phyloP scores from a whole-genome alignment of 2,113 vertebrate species.

The Sitta europaea region DNA sequence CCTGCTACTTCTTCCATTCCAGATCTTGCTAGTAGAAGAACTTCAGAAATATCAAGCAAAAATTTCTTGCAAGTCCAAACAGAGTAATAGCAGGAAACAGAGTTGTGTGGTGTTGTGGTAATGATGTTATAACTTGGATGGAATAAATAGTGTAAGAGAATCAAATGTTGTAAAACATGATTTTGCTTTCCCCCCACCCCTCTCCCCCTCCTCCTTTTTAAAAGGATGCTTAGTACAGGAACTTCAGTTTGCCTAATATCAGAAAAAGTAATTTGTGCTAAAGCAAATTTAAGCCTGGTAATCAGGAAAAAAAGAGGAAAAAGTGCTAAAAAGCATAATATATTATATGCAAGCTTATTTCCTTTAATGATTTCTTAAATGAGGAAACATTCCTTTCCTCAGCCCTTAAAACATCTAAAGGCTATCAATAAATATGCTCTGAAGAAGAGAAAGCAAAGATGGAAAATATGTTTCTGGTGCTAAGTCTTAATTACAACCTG shows the following conservation, averaged over 20 bases:
- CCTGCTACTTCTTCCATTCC: background rate
- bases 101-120: background rate
- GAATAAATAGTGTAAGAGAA: background rate
- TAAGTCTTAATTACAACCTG: background rate
- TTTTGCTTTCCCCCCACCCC: background rate
- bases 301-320: background rate
- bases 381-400: background rate
- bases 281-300: background rate
- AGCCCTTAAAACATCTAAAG: background rate
- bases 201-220: accelerated
- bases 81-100: background rate
- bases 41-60: background rate
- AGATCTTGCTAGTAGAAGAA: background rate
- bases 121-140: background rate
- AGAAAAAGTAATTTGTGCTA: background rate
- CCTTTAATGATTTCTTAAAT: background rate
- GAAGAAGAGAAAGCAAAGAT: background rate
- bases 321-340: background rate
- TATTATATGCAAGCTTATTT: background rate
- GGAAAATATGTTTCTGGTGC: background rate
- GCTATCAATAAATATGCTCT: background rate
- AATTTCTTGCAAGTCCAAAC: background rate
- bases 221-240: background rate
- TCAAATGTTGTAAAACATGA: background rate
- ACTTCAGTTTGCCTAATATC: background rate